Base-by-base conservation (phyloP, 2,888 invertebrate species). In the Cheilosia variabilis region DNA sequence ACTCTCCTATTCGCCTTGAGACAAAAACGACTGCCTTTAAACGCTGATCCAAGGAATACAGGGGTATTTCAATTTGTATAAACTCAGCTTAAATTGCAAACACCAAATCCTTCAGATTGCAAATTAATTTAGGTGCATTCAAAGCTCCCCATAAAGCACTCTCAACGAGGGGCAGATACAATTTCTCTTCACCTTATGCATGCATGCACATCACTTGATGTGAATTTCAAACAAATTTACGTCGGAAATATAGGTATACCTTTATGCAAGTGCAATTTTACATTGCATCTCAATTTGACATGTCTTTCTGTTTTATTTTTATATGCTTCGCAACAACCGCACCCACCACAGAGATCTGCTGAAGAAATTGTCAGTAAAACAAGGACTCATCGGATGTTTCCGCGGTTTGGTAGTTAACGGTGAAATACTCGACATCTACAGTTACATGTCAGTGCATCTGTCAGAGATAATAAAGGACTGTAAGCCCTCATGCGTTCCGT, bases 381-480 rank as follows among this genome's bases (percentile, higher is more conserved):
- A 97, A 93, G 98, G 98, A 6, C 93, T 98, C 22, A 98, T 98
- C 88, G 98, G 98, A 27, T 98, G 98, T 92, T 97, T 98, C 92
- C 95, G 98, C 89, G 98, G 98, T 5, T 93, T 98, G 65, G 97
- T 97, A 0, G 97, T 98, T 24, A 98, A 98, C 90, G 97, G 97
- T 19, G 96, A 97, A 93, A 96, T 97, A 86, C 93, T 98, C 52
- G 97, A 98, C 90, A 96, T 98, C 87, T 97, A 97, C 92, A 97
- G 96, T 88, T 97, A 97, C 92, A 97, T 97, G 96, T 97, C 97
- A 50, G 97, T 97, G 37, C 97, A 97, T 93, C 93, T 97, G 69
- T 97, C 96, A 62, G 98, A 97, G 92, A 98, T 98, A 86, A 97
- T 97, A 81, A 96, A 96, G 91, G 97, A 98, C 90, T 98, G 98